These are phyloP conservation scores for Megalurothrips usitatus DNA, from an alignment of 2,888 invertebrate genomes.

Conservation along the genomic window DNA sequence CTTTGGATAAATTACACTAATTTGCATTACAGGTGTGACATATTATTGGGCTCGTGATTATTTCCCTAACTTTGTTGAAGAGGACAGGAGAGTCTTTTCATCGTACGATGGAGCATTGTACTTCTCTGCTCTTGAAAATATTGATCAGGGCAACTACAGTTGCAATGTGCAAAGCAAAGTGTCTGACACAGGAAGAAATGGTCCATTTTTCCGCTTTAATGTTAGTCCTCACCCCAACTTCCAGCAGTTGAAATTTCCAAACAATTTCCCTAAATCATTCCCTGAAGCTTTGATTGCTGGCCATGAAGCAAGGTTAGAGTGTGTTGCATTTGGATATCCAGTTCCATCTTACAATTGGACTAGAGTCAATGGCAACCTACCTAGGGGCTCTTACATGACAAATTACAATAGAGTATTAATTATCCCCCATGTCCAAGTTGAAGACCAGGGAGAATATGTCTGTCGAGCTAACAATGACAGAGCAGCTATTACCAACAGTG, in stretches of 20 bases:
- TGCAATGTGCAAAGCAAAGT: slow-evolving; percentile 86
- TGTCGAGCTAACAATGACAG: slow-evolving; percentile 81
- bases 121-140: slow-evolving; percentile 87
- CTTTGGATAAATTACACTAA: neutral
- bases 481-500: slow-evolving; percentile 67
- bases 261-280: slow-evolving; percentile 92
- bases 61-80: slow-evolving; percentile 89
- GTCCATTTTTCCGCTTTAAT: slow-evolving; percentile 77
- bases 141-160: slow-evolving; percentile 85
- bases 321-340: slow-evolving; percentile 93
- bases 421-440: slow-evolving; percentile 80
- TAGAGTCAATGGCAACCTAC: slow-evolving; percentile 65
- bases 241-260: slow-evolving; percentile 86
- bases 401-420: slow-evolving; percentile 82
- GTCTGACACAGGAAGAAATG: slow-evolving; percentile 82
- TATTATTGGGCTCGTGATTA: slow-evolving; percentile 89
- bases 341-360: slow-evolving; percentile 94
- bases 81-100: slow-evolving; percentile 87
- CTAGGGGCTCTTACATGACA: slow-evolving; percentile 64
- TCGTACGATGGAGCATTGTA: slow-evolving; percentile 91
- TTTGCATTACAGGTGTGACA: slow-evolving; percentile 57
- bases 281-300: slow-evolving; percentile 90
- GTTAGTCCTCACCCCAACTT: slow-evolving; percentile 84
- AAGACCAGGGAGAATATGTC: slow-evolving; percentile 89
- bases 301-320: slow-evolving; percentile 85